Conservation (phyloP, 2,888 invertebrate species). For the Brassicogethes aeneus region DNA sequence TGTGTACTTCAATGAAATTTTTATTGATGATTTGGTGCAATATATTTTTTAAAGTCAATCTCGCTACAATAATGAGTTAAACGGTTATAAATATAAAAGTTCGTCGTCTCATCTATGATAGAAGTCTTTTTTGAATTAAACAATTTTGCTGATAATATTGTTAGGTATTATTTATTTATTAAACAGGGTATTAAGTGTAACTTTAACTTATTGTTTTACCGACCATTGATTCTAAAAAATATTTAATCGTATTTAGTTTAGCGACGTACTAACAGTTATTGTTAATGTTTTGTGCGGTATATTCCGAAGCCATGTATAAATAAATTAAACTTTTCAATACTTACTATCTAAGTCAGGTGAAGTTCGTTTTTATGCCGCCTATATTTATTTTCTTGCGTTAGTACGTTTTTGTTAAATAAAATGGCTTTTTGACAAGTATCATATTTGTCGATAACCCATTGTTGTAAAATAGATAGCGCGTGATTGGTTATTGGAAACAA, state of each 20-base stretch:
- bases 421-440: background rate
- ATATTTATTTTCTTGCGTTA: background rate
- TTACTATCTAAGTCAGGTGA: background rate
- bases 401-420: constrained; percentile 1
- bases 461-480: background rate
- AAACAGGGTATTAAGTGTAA: no score
- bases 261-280: background rate
- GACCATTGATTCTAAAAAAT: background rate
- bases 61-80: background rate
- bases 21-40: background rate
- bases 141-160: background rate
- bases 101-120: background rate
- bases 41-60: background rate
- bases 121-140: background rate
- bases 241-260: background rate
- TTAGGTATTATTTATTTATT: background rate
- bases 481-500: background rate
- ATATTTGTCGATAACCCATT: background rate
- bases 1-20: background rate
- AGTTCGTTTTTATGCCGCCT: background rate
- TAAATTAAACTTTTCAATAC: background rate
- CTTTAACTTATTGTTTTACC: background rate
- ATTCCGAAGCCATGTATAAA: background rate
- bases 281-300: background rate
- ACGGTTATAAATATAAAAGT: background rate